These are phyloP conservation scores for Grantiella picta DNA, from an alignment of 2,113 vertebrate genomes.

Conservation along the genomic window DNA sequence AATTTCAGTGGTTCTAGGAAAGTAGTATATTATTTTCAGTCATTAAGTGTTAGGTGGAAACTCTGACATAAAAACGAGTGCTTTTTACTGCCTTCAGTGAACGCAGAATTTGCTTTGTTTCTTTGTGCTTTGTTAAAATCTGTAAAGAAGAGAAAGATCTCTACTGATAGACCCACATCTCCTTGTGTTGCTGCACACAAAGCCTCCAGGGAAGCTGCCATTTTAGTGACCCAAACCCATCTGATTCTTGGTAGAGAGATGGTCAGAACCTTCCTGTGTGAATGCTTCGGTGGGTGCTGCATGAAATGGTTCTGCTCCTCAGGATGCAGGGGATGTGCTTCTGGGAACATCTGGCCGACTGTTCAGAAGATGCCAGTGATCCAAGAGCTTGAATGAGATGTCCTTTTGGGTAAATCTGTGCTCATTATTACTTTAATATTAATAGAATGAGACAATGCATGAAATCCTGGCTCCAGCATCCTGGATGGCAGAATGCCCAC, in stretches of 20 bases:
- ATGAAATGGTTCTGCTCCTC: not conserved
- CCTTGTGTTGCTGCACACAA: not conserved
- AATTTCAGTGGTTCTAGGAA: not conserved
- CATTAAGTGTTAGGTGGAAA: not conserved
- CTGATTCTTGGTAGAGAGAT: not conserved
- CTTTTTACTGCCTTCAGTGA: not conserved
- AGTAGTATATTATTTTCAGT: not conserved
- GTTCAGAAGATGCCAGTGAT: not conserved
- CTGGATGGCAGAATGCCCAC: constrained; percentile 1
- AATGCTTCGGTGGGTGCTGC: not conserved
- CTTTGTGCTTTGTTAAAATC: not conserved
- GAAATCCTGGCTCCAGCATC: constrained; percentile 39
- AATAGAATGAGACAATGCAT: constrained; percentile 41
- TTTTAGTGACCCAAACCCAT: not conserved
- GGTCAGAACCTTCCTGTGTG: not conserved
- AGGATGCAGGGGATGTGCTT: not conserved
- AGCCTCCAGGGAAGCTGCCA: not conserved
- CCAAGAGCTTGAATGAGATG: constrained; percentile 6
- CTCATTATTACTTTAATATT: constrained; percentile 32
- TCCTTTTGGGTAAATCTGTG: constrained; percentile 11
- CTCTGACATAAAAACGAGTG: not conserved
- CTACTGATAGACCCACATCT: not conserved
- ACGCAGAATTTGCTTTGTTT: not conserved
- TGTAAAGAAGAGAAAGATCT: not conserved
- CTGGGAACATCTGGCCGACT: not conserved